Conservation (phyloP, 2,797 vertebrate genomes). For the Nyctibius grandis region DNA sequence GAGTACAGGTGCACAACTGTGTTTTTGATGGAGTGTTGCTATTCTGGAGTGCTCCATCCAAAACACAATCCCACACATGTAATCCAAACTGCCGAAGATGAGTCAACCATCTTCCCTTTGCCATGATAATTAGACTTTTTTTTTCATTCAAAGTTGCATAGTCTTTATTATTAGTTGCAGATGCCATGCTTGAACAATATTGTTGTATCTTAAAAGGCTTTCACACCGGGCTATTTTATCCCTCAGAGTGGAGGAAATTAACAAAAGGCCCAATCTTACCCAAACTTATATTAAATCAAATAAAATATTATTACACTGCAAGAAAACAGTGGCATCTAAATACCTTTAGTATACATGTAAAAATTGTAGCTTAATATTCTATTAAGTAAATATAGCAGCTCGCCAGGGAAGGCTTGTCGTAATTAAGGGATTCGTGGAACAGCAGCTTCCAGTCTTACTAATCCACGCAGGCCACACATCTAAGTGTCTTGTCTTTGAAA, state of each 20-base stretch:
- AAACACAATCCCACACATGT: conserved; percentile 79
- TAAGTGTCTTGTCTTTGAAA: conserved; percentile 55
- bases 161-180: conserved; percentile 57
- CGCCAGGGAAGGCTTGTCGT: not conserved
- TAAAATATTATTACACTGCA: not conserved
- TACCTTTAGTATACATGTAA: not conserved
- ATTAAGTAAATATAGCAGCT: not conserved
- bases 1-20: conserved; percentile 79
- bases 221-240: not conserved
- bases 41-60: conserved; percentile 76
- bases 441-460: not conserved
- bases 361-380: not conserved
- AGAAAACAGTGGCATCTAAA: not conserved
- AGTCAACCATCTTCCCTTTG: conserved; percentile 63
- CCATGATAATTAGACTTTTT: conserved; percentile 53
- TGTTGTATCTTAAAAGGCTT: conserved; percentile 53
- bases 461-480: not conserved
- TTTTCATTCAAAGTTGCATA: conserved; percentile 28
- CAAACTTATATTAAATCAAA: conserved; percentile 10
- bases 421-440: not conserved
- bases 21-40: conserved; percentile 82
- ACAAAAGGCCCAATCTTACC: not conserved
- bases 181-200: conserved; percentile 3
- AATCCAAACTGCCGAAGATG: conserved; percentile 73
- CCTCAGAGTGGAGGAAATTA: conserved; percentile 7